Evolutionary conservation across 2,888 invertebrate genomes (phyloP), one percentile per base, ranked within the genome.

Genomic region (Cepaea hortensis): DNA sequence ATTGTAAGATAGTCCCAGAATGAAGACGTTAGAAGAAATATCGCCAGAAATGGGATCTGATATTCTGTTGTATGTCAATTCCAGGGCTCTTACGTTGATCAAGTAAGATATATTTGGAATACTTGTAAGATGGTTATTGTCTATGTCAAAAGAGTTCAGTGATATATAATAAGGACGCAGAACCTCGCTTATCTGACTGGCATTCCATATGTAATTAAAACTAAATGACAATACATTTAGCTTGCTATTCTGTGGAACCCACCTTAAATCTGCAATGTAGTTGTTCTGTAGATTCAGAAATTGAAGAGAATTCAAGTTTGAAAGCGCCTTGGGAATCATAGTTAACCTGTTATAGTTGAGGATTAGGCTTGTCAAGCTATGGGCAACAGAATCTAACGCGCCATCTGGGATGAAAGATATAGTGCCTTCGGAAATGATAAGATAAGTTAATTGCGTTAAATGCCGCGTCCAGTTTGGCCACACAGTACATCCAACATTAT

Each of bases 401-500:
- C 55, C 77, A 55, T 77, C 50, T 77, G 77, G 77, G 5, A 77
- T n/a, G 13, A 55, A 55, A n/a, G 77, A 5, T 4, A 77, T 2
- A n/a, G 50, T 9, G 23, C 20, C 50, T 7, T 13, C n/a, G 50
- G 15, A 48, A 18, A 77, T 18, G 7, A 20, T n/a, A 18, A 79
- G 20, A 20, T 50, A 5, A 15, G 20, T n/a, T 50, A 77, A 23
- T 4, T 50, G n/a, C 5, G 77, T 77, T 18, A 77, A 23, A 7
- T 50, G 0, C 5, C 35, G 62, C 65, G 65, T 81, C 81, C 81
- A 81, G 23, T 11, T 23, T 11, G 81, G 81, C 81, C 81, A 81
- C 0, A 6, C 9, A 13, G 11, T 11, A 5, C 65, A 35, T n/a
- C 35, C 7, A 20, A 23, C 35, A 50, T 48, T 23, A 18, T 18